phyloP scores from a whole-genome alignment of 2,888 invertebrate species.

The Entomobrya proxima region DNA sequence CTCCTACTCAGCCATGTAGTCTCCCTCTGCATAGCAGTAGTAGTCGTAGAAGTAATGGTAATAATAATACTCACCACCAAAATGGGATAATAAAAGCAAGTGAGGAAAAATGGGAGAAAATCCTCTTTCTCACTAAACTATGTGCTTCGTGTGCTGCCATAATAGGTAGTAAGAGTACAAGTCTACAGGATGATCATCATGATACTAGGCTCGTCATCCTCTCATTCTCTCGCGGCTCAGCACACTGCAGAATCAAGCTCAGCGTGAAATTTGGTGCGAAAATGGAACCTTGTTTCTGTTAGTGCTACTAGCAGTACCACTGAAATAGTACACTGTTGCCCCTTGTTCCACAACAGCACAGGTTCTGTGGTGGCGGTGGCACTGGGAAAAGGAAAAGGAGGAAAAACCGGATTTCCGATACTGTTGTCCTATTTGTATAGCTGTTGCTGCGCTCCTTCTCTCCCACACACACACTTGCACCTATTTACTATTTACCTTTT shows the following conservation, averaged over 20 bases:
- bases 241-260: no score
- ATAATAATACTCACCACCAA: no score
- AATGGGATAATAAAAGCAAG: slow-evolving; percentile 6
- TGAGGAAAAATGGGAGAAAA: not conserved
- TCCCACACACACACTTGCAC: not conserved
- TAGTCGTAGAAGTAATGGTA: no score
- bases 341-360: no score
- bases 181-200: not conserved
- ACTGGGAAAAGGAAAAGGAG: slow-evolving; percentile 23
- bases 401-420: slow-evolving; percentile 57
- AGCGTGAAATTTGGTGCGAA: slow-evolving; percentile 59
- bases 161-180: not conserved
- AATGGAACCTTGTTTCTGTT: not conserved
- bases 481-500: slow-evolving; percentile 39
- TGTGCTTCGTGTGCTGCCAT: not conserved
- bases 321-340: no score
- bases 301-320: no score
- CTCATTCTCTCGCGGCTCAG: no score
- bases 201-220: not conserved
- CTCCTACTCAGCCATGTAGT: no score
- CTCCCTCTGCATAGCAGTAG: no score
- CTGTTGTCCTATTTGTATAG: slow-evolving; percentile 46
- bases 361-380: no score
- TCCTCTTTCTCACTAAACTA: not conserved
- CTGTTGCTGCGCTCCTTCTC: slow-evolving; percentile 9